Evolutionary conservation across 1,140 invertebrate genomes (phyloP), one percentile per base, ranked within the genome.

Genomic region (Sitobion miscanthi): DNA sequence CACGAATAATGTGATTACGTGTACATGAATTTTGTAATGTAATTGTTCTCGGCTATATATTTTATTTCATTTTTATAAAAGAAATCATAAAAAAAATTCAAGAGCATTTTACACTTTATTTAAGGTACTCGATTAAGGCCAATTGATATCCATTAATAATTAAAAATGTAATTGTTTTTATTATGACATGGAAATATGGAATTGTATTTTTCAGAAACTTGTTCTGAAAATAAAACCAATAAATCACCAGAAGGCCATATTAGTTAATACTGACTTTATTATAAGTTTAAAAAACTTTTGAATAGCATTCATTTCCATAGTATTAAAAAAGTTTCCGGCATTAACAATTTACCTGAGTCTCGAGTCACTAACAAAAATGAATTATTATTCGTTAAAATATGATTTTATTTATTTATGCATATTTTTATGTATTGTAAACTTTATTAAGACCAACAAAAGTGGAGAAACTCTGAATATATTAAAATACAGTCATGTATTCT

Each of bases 371-470:
- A 92, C 62, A 83, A 92, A 92, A 92, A 82, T 92, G 47, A 92
- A 92, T 92, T 92, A 92, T 82, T 92, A 92, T 92, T 83, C 69
- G 90, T 92, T 92, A 92, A 82, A 92, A 82, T 92, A 92, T 92
- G 47, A 92, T 77, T 92, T 92, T 92, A 92, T 92, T 92, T 92
- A 92, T 83, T 92, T 92, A 92, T 92, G 62, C 77, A 92, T 91
- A 92, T 83, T 92, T 92, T 92, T 92, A 82, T 92, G 49, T 92
- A 90, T 92, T 83, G 49, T 82, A 92, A 92, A 92, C 83, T 52
- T 94, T 90, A 62, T 93, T 82, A 90, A 69, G 92, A 82, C 93
- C 54, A 90, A 90, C 89, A 90, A 90, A 90, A 90, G 38, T 69
- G 89, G 89, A 90, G 89, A 62, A 89, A 90, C 89, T 90, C 54